Percentiles rank a stretch among this genome's conserved stretches.
phyloP scores from a whole-genome alignment of 2,888 invertebrate genomes.

The Dasypolia templi region DNA sequence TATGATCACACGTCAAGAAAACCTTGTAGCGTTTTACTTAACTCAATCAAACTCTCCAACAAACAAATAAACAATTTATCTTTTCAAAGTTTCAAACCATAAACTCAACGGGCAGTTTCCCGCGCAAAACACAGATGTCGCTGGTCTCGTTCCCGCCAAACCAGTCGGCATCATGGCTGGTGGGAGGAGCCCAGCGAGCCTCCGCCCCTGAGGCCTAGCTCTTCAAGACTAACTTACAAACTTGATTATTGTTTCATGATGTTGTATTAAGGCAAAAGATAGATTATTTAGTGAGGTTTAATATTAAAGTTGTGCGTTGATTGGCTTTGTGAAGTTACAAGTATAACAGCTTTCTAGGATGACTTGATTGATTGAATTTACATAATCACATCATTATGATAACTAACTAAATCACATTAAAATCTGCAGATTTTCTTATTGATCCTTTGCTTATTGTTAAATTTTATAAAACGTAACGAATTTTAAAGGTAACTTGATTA shows the following conservation, averaged over 20 bases:
- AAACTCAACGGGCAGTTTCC: constrained; percentile 15
- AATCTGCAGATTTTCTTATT: too few species aligned
- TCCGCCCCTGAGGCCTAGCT: constrained; percentile 60
- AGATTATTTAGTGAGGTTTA: constrained; percentile 1
- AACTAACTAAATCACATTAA: not conserved
- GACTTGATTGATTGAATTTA: not conserved
- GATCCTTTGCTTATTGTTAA: not conserved
- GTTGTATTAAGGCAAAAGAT: constrained; percentile 13
- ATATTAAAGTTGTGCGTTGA: not conserved
- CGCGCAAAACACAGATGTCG: constrained; percentile 59
- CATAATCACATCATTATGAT: too few species aligned
- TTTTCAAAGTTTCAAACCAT: constrained; percentile 16
- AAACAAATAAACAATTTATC: not conserved
- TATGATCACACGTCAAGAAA: not conserved
- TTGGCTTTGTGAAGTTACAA: not conserved
- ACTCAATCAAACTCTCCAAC: not conserved
- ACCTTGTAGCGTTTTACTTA: not conserved
- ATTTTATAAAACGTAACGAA: not conserved
- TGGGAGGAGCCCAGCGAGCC: constrained; percentile 59
- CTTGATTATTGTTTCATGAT: constrained; percentile 51
- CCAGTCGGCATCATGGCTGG: constrained; percentile 61
- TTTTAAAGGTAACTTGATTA: not conserved
- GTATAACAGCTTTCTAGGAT: not conserved
- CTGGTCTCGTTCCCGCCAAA: constrained; percentile 54
- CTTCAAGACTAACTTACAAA: constrained; percentile 47